A percentile compares a stretch with the other conserved stretches of the same genome.
These are phyloP conservation scores for Platycheirus albimanus DNA, from an alignment of 2,888 invertebrate genomes.

Conservation along the genomic window DNA sequence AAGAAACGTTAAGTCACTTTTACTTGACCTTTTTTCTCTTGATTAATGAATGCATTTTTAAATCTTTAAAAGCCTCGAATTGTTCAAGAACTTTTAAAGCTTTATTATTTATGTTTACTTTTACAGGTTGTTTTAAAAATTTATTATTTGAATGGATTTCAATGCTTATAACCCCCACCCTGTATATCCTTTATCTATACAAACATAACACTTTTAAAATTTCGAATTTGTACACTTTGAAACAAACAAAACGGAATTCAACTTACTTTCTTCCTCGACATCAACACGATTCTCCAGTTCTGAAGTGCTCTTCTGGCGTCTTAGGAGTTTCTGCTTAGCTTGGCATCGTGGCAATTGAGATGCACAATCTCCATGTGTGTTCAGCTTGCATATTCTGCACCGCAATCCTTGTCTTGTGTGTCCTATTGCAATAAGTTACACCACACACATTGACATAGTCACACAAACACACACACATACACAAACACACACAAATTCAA, in stretches of 20 bases:
- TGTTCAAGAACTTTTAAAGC: no score
- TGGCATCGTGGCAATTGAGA: constrained; percentile 92
- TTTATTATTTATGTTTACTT: no score
- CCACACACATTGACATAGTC: background rate
- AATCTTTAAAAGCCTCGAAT: no score
- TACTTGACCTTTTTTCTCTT: no score
- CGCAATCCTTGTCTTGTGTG: constrained; percentile 95
- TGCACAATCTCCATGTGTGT: constrained; percentile 95
- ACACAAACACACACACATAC: background rate
- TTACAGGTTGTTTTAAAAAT: no score
- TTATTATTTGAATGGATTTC: no score
- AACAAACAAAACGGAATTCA: constrained; percentile 57
- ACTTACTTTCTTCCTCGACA: constrained; percentile 92
- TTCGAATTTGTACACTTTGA: constrained; percentile 67
- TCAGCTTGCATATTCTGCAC: constrained; percentile 95
- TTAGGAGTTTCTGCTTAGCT: constrained; percentile 91
- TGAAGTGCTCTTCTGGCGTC: constrained; percentile 95
- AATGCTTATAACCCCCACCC: background rate
- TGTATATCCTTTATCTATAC: background rate
- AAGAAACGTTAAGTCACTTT: no score
- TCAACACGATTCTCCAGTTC: constrained; percentile 90
- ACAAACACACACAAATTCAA: constrained; percentile 15
- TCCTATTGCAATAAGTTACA: constrained; percentile 84
- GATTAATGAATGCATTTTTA: no score
- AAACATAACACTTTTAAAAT: constrained; percentile 38